Evolutionary conservation across 2,113 vertebrate species (phyloP).

Genomic region (Tinamus guttatus): DNA sequence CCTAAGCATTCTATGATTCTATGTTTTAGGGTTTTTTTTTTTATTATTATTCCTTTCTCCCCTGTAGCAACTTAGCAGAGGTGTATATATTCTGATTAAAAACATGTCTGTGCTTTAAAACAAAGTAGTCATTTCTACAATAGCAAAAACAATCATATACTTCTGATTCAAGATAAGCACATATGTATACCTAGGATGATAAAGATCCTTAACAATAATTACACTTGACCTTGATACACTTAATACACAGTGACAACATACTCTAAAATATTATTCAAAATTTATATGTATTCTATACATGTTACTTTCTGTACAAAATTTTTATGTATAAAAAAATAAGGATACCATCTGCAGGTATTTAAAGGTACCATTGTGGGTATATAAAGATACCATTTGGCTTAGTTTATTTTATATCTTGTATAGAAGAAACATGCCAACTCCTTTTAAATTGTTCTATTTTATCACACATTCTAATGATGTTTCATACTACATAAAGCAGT

Average conservation of each 20-base stretch:
- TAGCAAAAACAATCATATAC: accelerated
- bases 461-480: neutral
- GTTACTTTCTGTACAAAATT: neutral
- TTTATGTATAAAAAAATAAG: neutral
- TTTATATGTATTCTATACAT: neutral
- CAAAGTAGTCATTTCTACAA: accelerated
- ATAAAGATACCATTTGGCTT: neutral
- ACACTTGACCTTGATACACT: neutral
- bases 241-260: neutral
- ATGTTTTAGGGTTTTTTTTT: no score
- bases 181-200: neutral
- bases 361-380: neutral
- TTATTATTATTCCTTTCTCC: neutral
- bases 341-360: neutral
- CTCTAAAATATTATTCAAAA: neutral
- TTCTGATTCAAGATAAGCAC: neutral
- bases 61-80: neutral
- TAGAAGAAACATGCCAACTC: neutral
- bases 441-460: neutral
- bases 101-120: neutral
- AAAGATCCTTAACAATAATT: neutral
- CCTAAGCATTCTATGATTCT: no score
- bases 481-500: neutral
- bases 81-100: neutral
- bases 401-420: neutral